A percentile compares a stretch with the other conserved stretches of the same genome.
Evolutionary conservation across 2,888 invertebrate species (phyloP).

Genomic region (Punctoribates punctum): DNA sequence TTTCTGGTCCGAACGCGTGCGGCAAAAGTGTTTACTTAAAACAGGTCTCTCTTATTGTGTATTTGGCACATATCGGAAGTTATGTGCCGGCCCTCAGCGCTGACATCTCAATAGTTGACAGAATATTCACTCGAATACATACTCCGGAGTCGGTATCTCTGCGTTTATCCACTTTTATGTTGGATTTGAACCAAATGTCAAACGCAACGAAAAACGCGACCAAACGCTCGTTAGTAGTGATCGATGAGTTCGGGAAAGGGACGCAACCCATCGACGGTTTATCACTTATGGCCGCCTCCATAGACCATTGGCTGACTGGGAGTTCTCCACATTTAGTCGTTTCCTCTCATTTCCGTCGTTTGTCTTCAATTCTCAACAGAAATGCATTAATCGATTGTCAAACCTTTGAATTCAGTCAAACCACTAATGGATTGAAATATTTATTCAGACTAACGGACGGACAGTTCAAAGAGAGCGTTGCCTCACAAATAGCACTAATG

Average conservation of each 20-base stretch:
- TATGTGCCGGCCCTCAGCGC: constrained; percentile 78
- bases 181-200: constrained; percentile 77
- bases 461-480: not conserved
- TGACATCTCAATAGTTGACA: constrained; percentile 66
- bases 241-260: constrained; percentile 88
- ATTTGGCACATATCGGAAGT: constrained; percentile 81
- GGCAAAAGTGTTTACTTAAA: constrained; percentile 90
- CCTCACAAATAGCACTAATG: constrained; percentile 2
- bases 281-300: constrained; percentile 65
- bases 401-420: constrained; percentile 4
- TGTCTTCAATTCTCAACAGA: not conserved
- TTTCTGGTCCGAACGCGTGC: constrained; percentile 85
- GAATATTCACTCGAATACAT: constrained; percentile 72
- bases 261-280: constrained; percentile 72
- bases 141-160: constrained; percentile 71
- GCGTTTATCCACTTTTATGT: constrained; percentile 78
- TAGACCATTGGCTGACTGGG: constrained; percentile 64
- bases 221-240: constrained; percentile 66
- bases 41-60: constrained; percentile 71
- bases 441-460: constrained; percentile 36
- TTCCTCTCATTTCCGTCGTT: constrained; percentile 45
- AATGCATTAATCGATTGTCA: constrained; percentile 18
- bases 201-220: constrained; percentile 65
- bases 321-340: constrained; percentile 45
- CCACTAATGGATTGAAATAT: constrained; percentile 44